Evolutionary conservation across 2,888 invertebrate species (phyloP).

Genomic region (Oscheius onirici): DNA sequence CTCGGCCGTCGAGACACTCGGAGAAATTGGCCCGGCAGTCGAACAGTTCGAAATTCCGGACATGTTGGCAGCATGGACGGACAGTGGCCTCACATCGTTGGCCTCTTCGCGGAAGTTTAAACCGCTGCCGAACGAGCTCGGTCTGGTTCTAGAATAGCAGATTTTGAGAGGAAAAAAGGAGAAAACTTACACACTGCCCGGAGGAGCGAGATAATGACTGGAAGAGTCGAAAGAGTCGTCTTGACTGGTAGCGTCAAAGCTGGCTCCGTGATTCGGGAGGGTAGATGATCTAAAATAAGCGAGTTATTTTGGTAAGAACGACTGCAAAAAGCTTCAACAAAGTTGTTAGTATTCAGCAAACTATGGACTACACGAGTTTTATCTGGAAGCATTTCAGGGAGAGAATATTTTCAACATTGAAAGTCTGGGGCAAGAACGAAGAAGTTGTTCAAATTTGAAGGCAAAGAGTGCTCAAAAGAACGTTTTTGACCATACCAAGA

Average conservation of each 20-base stretch:
- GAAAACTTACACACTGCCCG: conserved; percentile 13
- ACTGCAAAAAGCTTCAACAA: no score
- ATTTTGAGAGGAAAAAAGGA: neutral
- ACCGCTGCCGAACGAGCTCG: conserved; percentile 11
- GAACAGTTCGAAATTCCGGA: neutral
- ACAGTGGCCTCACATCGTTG: neutral
- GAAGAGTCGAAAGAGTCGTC: conserved; percentile 12
- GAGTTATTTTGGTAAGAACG: neutral
- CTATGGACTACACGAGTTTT: no score
- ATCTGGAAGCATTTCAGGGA: no score
- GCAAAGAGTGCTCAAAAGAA: no score
- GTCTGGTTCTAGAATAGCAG: neutral
- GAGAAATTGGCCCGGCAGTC: conserved; percentile 22
- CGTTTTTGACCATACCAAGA: no score
- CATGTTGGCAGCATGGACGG: neutral
- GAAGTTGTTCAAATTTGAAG: no score
- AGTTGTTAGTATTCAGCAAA: no score
- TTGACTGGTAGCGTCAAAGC: neutral
- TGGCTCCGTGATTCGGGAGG: conserved; percentile 2
- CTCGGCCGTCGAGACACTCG: conserved; percentile 36
- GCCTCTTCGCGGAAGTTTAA: neutral
- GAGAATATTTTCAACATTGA: no score
- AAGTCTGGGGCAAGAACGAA: no score
- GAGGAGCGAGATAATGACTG: conserved; percentile 12
- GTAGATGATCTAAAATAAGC: conserved; percentile 9